Base-by-base conservation (phyloP, 2,888 invertebrate genomes). In the Heterodera filipjevi region DNA sequence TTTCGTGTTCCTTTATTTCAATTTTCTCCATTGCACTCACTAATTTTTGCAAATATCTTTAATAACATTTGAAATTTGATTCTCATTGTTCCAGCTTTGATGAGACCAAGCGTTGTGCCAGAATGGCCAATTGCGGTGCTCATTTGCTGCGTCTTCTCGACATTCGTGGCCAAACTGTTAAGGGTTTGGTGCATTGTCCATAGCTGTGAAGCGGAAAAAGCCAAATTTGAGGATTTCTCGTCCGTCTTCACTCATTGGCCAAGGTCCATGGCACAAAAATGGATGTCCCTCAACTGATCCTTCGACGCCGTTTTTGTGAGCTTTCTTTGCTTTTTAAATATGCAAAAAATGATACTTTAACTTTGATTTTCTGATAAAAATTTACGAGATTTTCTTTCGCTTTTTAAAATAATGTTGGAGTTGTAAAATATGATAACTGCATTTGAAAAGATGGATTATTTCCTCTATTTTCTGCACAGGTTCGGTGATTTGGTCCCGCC, bases 111-210 rank as follows among this genome's bases (percentile, higher is more conserved):
- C 81, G 76, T 8, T 80, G 81, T 72, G 32, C 59, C 3, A 74
- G 80, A 19, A 44, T 76, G 70, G 68, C 79, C 10, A 89, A 89
- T 70, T 88, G 89, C 0, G 85, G 88, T 0, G 85, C 85, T 27
- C 84, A 85, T 66, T 76, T 90, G 68, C 80, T 90, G 2, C 82
- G 85, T 30, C 79, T 82, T n/a, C 87, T 90, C 77, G 89, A 89
- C 12, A 85, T 88, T 70, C 85, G 86, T 1, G 90, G 90, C n/a
- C 89, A 89, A 84, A 89, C 86, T 33, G 89, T 90, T 27, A 82
- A 81, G 76, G 84, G 85, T 44, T 83, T 90, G 27, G 81, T 86
- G 10, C 22, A 8, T 59, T 59, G n/a, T 27, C 10, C n/a, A 27
- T 12, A 19, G 8, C n/a, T 27, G n/a, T 68, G 33, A 30, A 3